Base-by-base conservation (phyloP, 2,797 vertebrate species). In the Alosa sapidissima region DNA sequence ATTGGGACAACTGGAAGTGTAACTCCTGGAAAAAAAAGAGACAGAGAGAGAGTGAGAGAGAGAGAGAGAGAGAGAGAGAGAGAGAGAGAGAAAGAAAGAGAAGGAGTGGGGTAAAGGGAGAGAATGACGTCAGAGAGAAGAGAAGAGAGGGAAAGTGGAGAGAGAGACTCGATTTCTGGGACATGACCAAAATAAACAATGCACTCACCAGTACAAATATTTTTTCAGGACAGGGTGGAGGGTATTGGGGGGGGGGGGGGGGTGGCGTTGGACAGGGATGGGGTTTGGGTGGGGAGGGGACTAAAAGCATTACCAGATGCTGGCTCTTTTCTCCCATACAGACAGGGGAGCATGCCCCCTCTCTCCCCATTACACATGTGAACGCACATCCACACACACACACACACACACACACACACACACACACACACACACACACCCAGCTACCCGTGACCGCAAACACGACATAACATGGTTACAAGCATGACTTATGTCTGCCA, bases 121-220 rank as follows among this genome's bases (percentile, higher is more conserved):
- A 75, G 28, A 72, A 24, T 65, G 55, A 58, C 19, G 55, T 58
- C 21, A 58, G 55, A 58, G 55, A 19, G 19, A 19, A 58, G 47
- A 83, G 49, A 41, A 81, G 5, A 85, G 58, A 45, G 13, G n/a
- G 45, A 51, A 16, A 49, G 45, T 68, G 24, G 7, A 19, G 41
- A 36, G 28, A 24, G n/a, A 28, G 75, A 75, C n/a, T 16, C 10
- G n/a, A 21, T n/a, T 72, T 84, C 81, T 85, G 85, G 81, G 49
- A 24, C 10, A 48, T 78, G 68, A 86, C 85, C 86, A 87, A 87
- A 88, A 88, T 72, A 83, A 88, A 84, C 87, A 88, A 85, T 49
- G 85, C 60, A 81, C 89, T 82, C 86, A 55, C 82, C 24, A 81
- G 81, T 81, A 62, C 82, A 84, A 88, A 87, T 85, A 78, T 85